Base-by-base conservation (phyloP, 2,113 vertebrate species). In the Collichthys lucidus region DNA sequence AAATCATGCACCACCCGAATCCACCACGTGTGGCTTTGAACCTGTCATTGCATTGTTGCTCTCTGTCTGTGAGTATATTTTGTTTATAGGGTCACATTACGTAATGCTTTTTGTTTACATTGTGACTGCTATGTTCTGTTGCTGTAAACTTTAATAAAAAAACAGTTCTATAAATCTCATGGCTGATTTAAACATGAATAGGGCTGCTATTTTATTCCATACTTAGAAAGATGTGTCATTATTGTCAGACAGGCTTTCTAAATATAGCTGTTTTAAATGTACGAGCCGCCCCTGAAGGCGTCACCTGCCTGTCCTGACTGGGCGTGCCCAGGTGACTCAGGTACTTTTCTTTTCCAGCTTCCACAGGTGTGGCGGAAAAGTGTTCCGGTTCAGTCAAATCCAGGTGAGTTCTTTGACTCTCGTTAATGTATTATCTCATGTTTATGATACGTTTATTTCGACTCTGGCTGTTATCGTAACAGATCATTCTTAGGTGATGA, bases 361-460 rank as follows among this genome's bases (percentile, higher is more conserved):
- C 11, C 11, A 20, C 62, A n/a, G 77, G 83, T 62, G 87, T 49
- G 75, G 42, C 12, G 17, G 16, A 46, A 14, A 19, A 15, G 2
- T 4, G 42, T 62, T 83, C 52, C 24, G 1, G 19, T 26, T 62
- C 29, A 35, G 14, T 2, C 0, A 29, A 3, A 29, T 29, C 4
- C 65, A 82, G 87, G 87, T 88, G 71, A 88, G 86, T 26, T 61
- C 44, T 69, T 35, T 22, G 6, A 35, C 49, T 60, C 42, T 5
- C 11, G 0, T 9, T 26, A 0, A 11, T 8, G 8, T n/a, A 1
- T 40, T 9, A 40, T 46, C 44, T 26, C 35, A 20, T 35, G 19
- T 22, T 62, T 10, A 40, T 0, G 9, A 0, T 10, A 5, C 0
- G 10, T 8, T 65, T 24, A 24, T 19, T 64, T 19, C 7, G n/a